Base-by-base conservation (phyloP, 2,113 vertebrate genomes). In the Syrrhaptes paradoxus region DNA sequence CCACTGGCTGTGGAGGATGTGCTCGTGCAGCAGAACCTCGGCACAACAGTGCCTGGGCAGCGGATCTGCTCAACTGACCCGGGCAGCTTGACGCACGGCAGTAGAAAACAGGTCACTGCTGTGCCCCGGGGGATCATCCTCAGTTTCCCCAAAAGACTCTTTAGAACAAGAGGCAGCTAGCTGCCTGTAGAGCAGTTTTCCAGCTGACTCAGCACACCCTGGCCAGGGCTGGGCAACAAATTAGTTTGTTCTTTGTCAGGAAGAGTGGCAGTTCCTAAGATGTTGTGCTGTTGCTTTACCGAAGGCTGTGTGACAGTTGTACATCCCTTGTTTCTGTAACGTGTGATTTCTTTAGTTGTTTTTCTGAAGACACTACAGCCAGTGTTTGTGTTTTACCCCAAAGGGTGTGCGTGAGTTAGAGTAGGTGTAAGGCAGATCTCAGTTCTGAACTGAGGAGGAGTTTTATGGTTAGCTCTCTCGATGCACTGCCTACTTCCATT, bases 31-130 rank as follows among this genome's bases (percentile, higher is more conserved):
- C 82, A 95, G 66, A 79, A 68, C 13, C 46, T 48, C 57, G 38
- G 46, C n/a, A 21, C 26, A 22, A 29, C 1, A 2, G 3, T 15
- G 28, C 34, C 8, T 0, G 25, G 20, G 55, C n/a, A 10, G 34
- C 13, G n/a, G 8, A 4, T 82, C 62, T 49, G 77, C 66, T 57
- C 46, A 19, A 17, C 51, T 32, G 11, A 13, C 32, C 4, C 1
- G 6, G 54, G 48, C 89, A 76, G 73, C 57, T 71, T 65, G 77
- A 54, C 38, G 41, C 6, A 1, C 4, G 7, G 11, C 74, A 51
- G 71, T 8, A 32, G 78, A 17, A 58, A 87, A 41, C 41, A 13
- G 58, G 54, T 72, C 58, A n/a, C 3, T 71, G 81, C 46, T 55
- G 70, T 34, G 71, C 66, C 67, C 66, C 63, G 28, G 49, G 65